These are phyloP conservation scores for Embidobia sp. DNA, from an alignment of 2,888 invertebrate genomes.

Conservation along the genomic window DNA sequence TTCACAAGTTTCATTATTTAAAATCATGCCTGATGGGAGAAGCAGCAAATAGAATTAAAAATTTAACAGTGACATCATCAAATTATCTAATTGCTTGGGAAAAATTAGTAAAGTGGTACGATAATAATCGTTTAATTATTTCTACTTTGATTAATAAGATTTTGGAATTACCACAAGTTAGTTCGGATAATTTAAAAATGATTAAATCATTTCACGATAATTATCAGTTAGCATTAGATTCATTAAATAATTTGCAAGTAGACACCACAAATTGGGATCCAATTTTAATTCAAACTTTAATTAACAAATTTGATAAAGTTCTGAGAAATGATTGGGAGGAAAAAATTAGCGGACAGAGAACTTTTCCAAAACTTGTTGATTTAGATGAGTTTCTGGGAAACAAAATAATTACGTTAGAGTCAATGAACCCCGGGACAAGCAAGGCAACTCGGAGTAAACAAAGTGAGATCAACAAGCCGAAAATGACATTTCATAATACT, in stretches of 20 bases:
- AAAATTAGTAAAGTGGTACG: background rate
- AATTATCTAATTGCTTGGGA: slow-evolving; percentile 1
- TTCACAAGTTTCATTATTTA: slow-evolving; percentile 2
- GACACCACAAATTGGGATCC: background rate
- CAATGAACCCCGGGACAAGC: background rate
- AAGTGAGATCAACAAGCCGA: too few species aligned
- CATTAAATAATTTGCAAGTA: background rate
- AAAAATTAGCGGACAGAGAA: background rate
- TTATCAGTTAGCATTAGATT: background rate
- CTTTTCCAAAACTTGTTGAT: background rate
- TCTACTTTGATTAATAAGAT: background rate
- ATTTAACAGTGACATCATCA: background rate
- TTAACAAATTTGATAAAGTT: background rate
- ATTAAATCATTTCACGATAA: background rate
- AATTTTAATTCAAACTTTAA: background rate
- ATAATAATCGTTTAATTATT: background rate
- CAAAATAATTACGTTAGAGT: background rate
- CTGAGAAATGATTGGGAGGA: background rate
- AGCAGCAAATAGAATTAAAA: background rate
- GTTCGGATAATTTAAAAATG: background rate
- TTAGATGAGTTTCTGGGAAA: background rate
- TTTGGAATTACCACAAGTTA: background rate
- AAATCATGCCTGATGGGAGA: background rate
- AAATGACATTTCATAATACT: too few species aligned
- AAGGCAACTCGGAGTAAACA: too few species aligned